Conservation (phyloP, 2,113 vertebrate species). For the Agapornis roseicollis region DNA sequence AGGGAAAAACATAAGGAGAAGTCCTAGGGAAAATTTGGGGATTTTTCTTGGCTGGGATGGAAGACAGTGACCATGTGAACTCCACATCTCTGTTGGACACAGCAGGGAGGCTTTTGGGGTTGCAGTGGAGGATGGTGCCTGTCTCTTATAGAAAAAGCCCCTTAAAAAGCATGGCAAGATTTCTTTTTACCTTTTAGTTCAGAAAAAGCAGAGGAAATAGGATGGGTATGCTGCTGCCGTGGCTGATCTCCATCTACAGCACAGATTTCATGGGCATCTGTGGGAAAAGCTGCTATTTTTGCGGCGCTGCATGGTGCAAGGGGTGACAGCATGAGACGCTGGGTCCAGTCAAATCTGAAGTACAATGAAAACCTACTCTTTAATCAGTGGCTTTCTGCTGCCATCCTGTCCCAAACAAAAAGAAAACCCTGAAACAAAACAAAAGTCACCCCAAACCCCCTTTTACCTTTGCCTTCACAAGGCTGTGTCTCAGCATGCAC, state of each 20-base stretch:
- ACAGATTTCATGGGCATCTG: background rate
- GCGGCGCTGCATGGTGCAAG: fast-evolving
- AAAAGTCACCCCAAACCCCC: background rate
- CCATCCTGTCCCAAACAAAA: background rate
- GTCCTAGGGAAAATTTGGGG: background rate
- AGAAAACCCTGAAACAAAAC: background rate
- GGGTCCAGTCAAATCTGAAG: background rate
- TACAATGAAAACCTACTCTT: background rate
- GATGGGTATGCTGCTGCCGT: background rate
- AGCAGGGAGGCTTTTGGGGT: fast-evolving
- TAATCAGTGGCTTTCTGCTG: background rate
- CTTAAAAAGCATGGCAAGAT: background rate
- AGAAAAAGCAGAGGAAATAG: background rate
- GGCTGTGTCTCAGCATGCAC: background rate
- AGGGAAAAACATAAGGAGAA: background rate
- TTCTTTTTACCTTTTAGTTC: background rate
- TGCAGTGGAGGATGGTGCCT: fast-evolving
- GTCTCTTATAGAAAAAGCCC: background rate
- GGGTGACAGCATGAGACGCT: background rate
- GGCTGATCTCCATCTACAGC: background rate
- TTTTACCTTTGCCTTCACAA: background rate
- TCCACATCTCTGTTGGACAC: background rate
- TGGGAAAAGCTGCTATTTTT: background rate
- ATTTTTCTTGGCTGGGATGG: background rate
- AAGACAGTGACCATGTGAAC: background rate